Evolutionary conservation across 2,797 vertebrate species (phyloP).

Genomic region (Thaleichthys pacificus): DNA sequence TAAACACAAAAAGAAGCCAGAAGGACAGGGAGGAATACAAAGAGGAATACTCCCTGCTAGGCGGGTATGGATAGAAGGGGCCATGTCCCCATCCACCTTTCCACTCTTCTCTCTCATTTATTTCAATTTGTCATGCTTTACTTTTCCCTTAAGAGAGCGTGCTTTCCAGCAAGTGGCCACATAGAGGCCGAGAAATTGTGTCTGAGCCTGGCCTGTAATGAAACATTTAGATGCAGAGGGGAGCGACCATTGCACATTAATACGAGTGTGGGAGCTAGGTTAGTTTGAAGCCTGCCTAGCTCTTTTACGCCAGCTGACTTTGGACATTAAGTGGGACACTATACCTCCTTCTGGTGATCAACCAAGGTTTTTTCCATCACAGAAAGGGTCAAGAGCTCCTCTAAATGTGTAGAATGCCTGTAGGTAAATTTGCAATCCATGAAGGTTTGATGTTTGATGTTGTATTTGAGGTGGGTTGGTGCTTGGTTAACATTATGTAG

Average conservation of each 20-base stretch:
- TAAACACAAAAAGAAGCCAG: conserved; percentile 4
- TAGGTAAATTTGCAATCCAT: not conserved
- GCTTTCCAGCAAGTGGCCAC: conserved; percentile 62
- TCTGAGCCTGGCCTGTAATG: conserved; percentile 73
- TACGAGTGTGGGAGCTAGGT: conserved; percentile 36
- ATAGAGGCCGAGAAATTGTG: conserved; percentile 75
- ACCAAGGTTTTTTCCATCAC: conserved; percentile 9
- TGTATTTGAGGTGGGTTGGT: not conserved
- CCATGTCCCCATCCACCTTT: conserved; percentile 47
- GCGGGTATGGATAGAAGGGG: conserved; percentile 53
- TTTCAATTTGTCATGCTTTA: conserved; percentile 84
- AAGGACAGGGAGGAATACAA: conserved; percentile 44
- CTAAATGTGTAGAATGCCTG: not conserved
- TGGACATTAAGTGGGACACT: conserved; percentile 27
- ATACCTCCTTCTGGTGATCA: conserved; percentile 39
- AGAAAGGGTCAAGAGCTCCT: conserved; percentile 32
- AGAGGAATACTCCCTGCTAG: conserved; percentile 39
- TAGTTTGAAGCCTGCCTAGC: not conserved
- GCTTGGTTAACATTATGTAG: not conserved
- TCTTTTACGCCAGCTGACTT: conserved; percentile 11
- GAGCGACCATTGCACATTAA: conserved; percentile 72
- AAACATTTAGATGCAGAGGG: conserved; percentile 78
- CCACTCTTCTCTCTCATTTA: conserved; percentile 75
- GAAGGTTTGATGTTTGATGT: not conserved
- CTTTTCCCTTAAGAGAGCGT: conserved; percentile 71